Percentiles rank a stretch among this genome's conserved stretches.
Conservation (phyloP, 2,888 invertebrate species). For the Erebia epiphron region DNA sequence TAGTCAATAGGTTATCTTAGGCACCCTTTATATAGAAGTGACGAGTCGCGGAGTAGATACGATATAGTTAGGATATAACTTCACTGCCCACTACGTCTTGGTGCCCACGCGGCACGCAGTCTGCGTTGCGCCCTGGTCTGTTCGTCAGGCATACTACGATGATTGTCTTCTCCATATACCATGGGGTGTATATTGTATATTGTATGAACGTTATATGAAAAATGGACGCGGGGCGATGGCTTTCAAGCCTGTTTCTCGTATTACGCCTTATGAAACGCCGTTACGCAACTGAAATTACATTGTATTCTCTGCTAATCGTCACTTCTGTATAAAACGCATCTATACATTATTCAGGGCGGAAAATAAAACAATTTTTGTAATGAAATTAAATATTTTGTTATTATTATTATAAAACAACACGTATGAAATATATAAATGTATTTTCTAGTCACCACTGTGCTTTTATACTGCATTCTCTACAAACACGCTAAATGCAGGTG, state of each 20-base stretch:
- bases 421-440: slow-evolving; percentile 69
- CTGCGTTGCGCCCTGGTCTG: no score
- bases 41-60: not conserved
- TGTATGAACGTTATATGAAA: no score
- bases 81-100: no score
- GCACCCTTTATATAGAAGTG: not conserved
- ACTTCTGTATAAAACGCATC: not conserved
- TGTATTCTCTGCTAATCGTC: not conserved
- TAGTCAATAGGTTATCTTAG: not conserved
- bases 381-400: slow-evolving; percentile 79
- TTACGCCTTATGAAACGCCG: no score
- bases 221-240: no score
- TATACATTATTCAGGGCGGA: not conserved
- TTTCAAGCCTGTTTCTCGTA: no score
- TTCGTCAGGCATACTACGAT: no score
- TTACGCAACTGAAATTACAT: no score
- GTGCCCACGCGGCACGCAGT: no score
- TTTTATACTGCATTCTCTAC: slow-evolving; percentile 37
- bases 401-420: slow-evolving; percentile 80
- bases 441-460: slow-evolving; percentile 77
- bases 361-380: slow-evolving; percentile 71
- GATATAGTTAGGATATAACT: no score
- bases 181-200: no score
- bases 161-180: no score
- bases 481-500: not conserved